Evolutionary conservation across 2,797 vertebrate genomes (phyloP).

Genomic region (Lates japonicus): DNA sequence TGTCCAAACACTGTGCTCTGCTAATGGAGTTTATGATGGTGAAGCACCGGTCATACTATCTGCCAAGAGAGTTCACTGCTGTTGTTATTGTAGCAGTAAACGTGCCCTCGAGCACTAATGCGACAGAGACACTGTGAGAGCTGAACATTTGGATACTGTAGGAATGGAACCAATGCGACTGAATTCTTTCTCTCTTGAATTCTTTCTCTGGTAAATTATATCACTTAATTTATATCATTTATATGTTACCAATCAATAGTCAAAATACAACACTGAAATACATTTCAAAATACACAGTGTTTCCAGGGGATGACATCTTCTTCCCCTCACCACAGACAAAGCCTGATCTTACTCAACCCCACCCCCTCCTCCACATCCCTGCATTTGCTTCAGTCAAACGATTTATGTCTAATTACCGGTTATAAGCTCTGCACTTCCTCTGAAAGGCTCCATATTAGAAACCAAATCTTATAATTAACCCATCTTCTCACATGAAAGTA

Average conservation of each 20-base stretch:
- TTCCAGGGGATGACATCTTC: conserved; percentile 42
- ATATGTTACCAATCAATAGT: not conserved
- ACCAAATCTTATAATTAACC: conserved; percentile 89
- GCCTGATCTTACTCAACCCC: conserved; percentile 63
- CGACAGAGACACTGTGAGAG: not conserved
- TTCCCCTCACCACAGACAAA: conserved; percentile 51
- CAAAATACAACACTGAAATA: not conserved
- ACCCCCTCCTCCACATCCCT: conserved; percentile 61
- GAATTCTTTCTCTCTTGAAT: not conserved
- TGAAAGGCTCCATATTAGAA: conserved; percentile 84
- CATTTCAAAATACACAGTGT: conserved; percentile 1
- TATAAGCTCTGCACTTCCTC: conserved; percentile 78
- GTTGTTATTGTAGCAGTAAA: too few relatives aligned
- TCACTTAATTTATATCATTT: not conserved
- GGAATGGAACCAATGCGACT: not conserved
- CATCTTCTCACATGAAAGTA: conserved; percentile 84
- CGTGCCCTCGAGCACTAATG: not conserved
- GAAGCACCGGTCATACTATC: too few relatives aligned
- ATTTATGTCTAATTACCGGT: conserved; percentile 86
- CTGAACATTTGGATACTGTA: not conserved
- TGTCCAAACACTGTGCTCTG: too few relatives aligned
- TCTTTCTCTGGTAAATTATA: too few relatives aligned
- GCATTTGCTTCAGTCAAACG: conserved; percentile 79
- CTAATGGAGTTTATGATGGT: too few relatives aligned
- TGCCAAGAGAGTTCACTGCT: too few relatives aligned